Evolutionary conservation across 30 jellyfish, hydroid and myxozoan species (phyloP).

Genomic region (Hydractinia symbiolongicarpus): DNA sequence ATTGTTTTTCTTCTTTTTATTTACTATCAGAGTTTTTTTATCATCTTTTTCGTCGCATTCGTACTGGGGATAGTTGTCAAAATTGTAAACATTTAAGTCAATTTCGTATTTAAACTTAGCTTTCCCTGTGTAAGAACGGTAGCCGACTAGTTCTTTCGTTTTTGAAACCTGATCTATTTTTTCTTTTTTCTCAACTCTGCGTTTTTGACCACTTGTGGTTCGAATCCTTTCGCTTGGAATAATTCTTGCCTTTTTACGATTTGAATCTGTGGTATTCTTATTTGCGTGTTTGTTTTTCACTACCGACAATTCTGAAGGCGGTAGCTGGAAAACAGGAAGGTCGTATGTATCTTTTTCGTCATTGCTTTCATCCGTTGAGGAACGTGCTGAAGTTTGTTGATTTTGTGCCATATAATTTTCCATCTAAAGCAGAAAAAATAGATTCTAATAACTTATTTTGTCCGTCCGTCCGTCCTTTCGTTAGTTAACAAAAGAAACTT

Average conservation of each 20-base stretch:
- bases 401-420: constrained; percentile 6
- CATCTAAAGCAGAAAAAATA: background rate
- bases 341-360: constrained; percentile 7
- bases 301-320: background rate
- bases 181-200: background rate
- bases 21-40: background rate
- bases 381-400: background rate
- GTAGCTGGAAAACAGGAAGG: background rate
- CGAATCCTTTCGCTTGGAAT: background rate
- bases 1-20: background rate
- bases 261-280: background rate
- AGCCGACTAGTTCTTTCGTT: background rate
- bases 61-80: constrained; percentile 1
- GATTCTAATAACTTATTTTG: background rate
- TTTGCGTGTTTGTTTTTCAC: background rate
- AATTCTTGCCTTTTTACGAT: background rate
- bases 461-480: background rate
- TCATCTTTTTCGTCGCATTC: background rate
- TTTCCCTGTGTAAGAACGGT: background rate
- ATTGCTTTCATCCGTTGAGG: background rate
- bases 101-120: background rate
- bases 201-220: background rate
- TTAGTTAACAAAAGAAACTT: constrained; percentile 3
- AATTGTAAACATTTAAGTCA: background rate
- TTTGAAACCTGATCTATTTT: background rate